These are phyloP conservation scores for Megaceryle maxima DNA, from an alignment of 2,113 vertebrate species.

Conservation along the genomic window DNA sequence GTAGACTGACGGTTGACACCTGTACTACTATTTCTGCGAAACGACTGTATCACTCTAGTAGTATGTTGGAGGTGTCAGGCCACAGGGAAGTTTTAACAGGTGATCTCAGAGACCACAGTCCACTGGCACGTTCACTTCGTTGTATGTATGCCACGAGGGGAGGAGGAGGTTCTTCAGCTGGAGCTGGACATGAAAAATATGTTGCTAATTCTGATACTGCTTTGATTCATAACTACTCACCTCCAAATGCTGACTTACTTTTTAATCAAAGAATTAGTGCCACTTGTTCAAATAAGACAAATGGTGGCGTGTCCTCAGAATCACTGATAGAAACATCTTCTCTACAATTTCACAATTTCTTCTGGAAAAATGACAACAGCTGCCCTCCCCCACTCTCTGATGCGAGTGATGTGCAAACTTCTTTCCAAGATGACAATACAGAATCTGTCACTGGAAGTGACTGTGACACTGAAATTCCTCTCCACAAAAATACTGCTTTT, in stretches of 20 bases:
- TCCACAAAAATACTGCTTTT: slow-evolving; percentile 62
- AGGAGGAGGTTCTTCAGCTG: background rate
- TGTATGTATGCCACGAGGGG: background rate
- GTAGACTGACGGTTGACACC: background rate
- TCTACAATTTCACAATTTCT: background rate
- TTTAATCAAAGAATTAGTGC: background rate
- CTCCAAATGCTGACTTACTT: background rate
- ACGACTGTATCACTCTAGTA: slow-evolving; percentile 59
- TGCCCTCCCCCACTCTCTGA: slow-evolving; percentile 26
- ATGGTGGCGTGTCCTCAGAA: background rate
- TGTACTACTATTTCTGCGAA: slow-evolving; percentile 35
- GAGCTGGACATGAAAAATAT: background rate
- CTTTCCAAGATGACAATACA: slow-evolving; percentile 65
- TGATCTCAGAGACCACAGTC: background rate
- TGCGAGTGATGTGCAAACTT: slow-evolving; percentile 35
- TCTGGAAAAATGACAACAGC: slow-evolving; percentile 29
- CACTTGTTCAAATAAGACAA: background rate
- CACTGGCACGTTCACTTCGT: background rate
- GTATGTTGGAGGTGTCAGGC: slow-evolving; percentile 51
- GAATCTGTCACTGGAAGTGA: slow-evolving; percentile 79
- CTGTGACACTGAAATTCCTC: slow-evolving; percentile 82
- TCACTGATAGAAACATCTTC: slow-evolving; percentile 17
- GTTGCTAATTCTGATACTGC: background rate
- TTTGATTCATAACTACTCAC: background rate
- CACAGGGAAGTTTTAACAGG: background rate